phyloP scores from a whole-genome alignment of 2,888 invertebrate genomes.

The Drosophila dives region DNA sequence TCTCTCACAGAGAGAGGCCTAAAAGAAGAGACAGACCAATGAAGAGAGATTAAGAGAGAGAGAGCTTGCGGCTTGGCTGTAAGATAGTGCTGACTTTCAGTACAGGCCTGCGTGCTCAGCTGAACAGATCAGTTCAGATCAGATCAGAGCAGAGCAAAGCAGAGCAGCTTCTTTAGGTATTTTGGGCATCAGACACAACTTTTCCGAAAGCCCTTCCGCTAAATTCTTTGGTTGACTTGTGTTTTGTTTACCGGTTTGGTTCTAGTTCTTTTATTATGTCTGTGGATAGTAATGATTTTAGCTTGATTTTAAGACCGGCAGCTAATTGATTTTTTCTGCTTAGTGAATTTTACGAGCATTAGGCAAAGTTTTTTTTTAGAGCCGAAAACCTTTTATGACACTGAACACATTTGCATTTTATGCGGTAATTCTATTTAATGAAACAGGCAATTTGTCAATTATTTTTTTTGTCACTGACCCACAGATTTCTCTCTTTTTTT shows the following conservation, averaged over 20 bases:
- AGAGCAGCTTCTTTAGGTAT: constrained; percentile 10
- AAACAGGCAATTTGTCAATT: constrained; percentile 56
- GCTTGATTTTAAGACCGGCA: constrained; percentile 46
- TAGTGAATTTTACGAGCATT: constrained; percentile 21
- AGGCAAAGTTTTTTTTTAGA: constrained; percentile 32
- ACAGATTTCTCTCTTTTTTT: constrained; percentile 38
- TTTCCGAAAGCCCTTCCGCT: constrained; percentile 50
- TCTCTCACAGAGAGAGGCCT: constrained; percentile 1
- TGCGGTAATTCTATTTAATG: constrained; percentile 48
- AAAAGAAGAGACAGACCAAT: not conserved
- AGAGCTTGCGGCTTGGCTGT: constrained; percentile 12
- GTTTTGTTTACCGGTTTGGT: constrained; percentile 15
- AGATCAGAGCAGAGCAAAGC: constrained; percentile 5
- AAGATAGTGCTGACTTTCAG: constrained; percentile 20
- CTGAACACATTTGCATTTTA: constrained; percentile 21
- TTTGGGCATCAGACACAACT: constrained; percentile 23
- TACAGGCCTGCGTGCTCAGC: constrained; percentile 46
- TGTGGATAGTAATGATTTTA: constrained; percentile 13
- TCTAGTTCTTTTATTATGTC: constrained; percentile 5
- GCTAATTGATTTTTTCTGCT: constrained; percentile 49
- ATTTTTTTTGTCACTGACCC: constrained; percentile 11
- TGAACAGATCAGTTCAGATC: constrained; percentile 28
- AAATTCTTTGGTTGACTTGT: constrained; percentile 4
- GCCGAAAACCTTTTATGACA: constrained; percentile 29
- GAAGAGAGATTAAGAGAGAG: constrained; percentile 5